Conservation (phyloP, 2,797 vertebrate genomes). For the Nothura maculosa region DNA sequence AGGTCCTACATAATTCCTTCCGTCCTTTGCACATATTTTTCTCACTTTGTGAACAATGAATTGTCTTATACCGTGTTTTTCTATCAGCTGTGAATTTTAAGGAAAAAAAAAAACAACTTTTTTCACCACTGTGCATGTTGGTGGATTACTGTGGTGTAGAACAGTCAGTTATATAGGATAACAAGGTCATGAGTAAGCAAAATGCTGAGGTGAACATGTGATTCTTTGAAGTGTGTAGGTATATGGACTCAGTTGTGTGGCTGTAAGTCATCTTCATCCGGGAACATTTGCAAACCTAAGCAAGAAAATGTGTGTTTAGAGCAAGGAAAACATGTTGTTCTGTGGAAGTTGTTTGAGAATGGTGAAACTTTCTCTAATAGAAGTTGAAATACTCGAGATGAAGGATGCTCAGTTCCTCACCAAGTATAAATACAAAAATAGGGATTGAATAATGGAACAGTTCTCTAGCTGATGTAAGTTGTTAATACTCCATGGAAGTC, state of each 20-base stretch:
- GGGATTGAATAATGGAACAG: not conserved
- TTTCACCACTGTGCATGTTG: not conserved
- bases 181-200: not conserved
- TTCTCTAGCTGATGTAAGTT: not conserved
- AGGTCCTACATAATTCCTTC: constrained; percentile 44
- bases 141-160: not conserved
- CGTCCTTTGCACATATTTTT: constrained; percentile 60
- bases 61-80: constrained; percentile 30
- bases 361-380: not conserved
- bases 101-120: not conserved
- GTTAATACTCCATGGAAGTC: accelerated
- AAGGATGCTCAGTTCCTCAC: not conserved
- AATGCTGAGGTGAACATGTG: not conserved
- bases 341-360: not conserved
- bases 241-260: not conserved
- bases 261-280: not conserved
- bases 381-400: not conserved
- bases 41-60: constrained; percentile 50
- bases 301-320: not conserved
- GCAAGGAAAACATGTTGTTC: not conserved
- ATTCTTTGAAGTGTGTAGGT: not conserved
- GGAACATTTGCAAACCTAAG: not conserved
- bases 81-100: constrained; percentile 24
- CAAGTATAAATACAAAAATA: not conserved
- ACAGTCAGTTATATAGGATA: constrained; percentile 13